Base-by-base conservation (phyloP, 2,797 vertebrate species). In the Coccyzus lansbergi region DNA sequence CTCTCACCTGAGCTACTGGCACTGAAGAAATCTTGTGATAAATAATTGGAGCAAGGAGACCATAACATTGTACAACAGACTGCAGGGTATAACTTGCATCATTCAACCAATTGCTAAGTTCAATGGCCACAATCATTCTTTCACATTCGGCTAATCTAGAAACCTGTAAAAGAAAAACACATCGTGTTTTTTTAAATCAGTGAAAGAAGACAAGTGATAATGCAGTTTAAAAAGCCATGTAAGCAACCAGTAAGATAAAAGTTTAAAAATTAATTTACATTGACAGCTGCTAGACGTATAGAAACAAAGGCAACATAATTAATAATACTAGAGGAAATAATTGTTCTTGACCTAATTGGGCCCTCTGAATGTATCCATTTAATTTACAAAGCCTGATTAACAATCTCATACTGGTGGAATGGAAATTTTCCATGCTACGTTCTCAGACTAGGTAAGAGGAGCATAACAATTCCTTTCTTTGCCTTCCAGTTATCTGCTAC, bases 1-100 rank as follows among this genome's bases (percentile, higher is more conserved):
- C 7, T 65, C 97, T 98, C 92, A 99, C 99, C 98, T 99, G 98
- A 81, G 98, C 95, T 44, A 98, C 97, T 58, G 98, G 97, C 31
- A 98, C 94, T 79, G 98, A 98, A 80, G 96, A 88, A 79, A 99
- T 98, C 95, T 98, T 98, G 97, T 99, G 98, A 95, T 98, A 99
- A 94, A 99, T 98, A 56, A 99, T 90, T 36, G 99, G 99, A 75
- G 97, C 97, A 46, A 99, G 97, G 71, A 99, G 98, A 49, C 98
- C 98, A 5, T 99, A 99, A 93, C 99, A 99, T 44, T 96, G 98
- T 67, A 98, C 98, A 88, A 98, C 98, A 92, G 98, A 98, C 96
- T 99, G 99, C 84, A 99, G 95, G 29, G 97, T 94, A 34, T 97
- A 97, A 70, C 87, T 97, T 31, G 94, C 89, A 88, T 99, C 97